These are phyloP conservation scores for Zophobas atratus DNA, from an alignment of 1,140 invertebrate genomes.

Conservation along the genomic window DNA sequence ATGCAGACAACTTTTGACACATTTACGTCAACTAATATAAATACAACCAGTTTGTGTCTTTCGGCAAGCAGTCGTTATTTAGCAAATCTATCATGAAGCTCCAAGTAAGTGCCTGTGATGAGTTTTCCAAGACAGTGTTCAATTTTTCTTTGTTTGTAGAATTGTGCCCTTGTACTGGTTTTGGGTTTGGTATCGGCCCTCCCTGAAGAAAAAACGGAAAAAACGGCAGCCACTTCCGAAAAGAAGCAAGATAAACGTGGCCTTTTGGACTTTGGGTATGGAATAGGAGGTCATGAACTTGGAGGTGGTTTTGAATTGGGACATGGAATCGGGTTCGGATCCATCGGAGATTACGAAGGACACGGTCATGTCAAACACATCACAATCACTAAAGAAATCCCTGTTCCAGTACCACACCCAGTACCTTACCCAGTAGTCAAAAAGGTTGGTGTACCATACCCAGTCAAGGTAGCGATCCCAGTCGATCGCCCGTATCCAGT, in stretches of 20 bases:
- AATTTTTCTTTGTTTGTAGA: constrained; percentile 55
- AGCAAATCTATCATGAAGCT: constrained; percentile 54
- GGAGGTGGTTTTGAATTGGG: constrained; percentile 47
- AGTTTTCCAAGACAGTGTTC: not conserved
- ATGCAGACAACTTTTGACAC: constrained; percentile 47
- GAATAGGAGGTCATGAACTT: constrained; percentile 52
- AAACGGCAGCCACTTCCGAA: constrained; percentile 50
- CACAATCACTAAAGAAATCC: constrained; percentile 64
- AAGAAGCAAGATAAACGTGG: constrained; percentile 67
- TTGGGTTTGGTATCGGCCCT: constrained; percentile 55
- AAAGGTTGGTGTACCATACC: constrained; percentile 66
- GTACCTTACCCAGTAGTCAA: constrained; percentile 63
- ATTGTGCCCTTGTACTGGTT: constrained; percentile 55
- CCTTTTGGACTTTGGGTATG: constrained; percentile 63
- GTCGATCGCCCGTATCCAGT: constrained; percentile 68
- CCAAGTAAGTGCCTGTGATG: constrained; percentile 53
- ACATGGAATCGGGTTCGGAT: constrained; percentile 41
- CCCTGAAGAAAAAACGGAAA: constrained; percentile 58
- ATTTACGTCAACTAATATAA: constrained; percentile 53
- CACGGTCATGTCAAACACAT: constrained; percentile 57
- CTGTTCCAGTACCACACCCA: constrained; percentile 63
- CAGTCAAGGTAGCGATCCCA: constrained; percentile 70
- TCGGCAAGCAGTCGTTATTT: constrained; percentile 54
- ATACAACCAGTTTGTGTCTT: constrained; percentile 39
- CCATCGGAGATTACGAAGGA: constrained; percentile 40